Conservation (phyloP, 2,113 vertebrate genomes). For the Athene cunicularia region DNA sequence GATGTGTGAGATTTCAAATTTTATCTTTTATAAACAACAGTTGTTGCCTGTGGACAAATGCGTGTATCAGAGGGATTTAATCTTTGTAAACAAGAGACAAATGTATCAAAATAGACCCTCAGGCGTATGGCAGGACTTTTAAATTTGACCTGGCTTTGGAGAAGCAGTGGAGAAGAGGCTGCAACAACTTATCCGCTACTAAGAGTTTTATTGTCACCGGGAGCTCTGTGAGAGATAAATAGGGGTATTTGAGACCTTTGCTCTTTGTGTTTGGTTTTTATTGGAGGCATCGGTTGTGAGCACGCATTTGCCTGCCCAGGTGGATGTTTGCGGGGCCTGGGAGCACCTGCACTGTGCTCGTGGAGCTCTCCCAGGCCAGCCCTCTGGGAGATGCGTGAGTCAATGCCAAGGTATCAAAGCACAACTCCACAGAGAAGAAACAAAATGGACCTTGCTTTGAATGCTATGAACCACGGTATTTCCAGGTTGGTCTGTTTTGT, state of each 20-base stretch:
- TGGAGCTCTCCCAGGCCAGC: not conserved
- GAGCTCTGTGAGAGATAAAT: not conserved
- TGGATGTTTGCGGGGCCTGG: not conserved
- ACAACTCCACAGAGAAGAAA: not conserved
- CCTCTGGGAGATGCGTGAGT: not conserved
- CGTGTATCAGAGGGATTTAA: constrained; percentile 26
- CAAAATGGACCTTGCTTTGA: not conserved
- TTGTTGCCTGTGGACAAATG: not conserved
- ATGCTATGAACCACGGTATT: not conserved
- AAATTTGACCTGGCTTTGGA: not conserved
- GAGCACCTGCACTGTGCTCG: not conserved
- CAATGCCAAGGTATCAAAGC: not conserved
- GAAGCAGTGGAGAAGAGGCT: not conserved
- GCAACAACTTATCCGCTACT: not conserved
- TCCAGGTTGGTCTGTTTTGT: not conserved
- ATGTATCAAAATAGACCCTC: not conserved
- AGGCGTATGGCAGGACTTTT: not conserved
- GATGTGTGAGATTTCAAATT: not conserved
- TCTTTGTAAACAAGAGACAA: constrained; percentile 19
- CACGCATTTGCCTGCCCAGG: not conserved
- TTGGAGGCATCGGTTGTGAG: not conserved
- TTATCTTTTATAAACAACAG: constrained; percentile 4
- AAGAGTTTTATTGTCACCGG: constrained; percentile 6
- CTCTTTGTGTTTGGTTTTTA: not conserved
- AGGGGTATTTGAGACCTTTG: not conserved